Evolutionary conservation across 2,797 vertebrate species (phyloP).

Genomic region (Knipowitschia caucasica): DNA sequence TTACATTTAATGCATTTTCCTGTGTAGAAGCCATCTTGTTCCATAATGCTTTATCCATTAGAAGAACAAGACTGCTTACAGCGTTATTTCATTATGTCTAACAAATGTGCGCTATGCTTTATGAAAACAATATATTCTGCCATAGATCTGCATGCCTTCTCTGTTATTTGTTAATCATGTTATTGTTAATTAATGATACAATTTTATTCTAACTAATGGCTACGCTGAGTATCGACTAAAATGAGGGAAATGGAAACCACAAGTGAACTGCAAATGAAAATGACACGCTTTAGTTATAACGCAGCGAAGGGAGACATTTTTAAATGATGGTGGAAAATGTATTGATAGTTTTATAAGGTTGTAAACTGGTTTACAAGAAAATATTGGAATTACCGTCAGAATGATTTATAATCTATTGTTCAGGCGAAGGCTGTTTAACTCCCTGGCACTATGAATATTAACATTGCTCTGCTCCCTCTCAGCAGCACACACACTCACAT

Average conservation of each 20-base stretch:
- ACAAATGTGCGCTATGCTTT: constrained; percentile 52
- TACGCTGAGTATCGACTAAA: constrained; percentile 47
- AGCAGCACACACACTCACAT: constrained; percentile 25
- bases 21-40: constrained; percentile 60
- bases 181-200: constrained; percentile 61
- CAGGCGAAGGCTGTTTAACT: constrained; percentile 62
- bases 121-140: constrained; percentile 62
- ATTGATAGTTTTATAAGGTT: constrained; percentile 67
- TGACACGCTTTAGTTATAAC: constrained; percentile 45
- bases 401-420: constrained; percentile 73
- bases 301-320: constrained; percentile 41
- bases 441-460: constrained; percentile 64
- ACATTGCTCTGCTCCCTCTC: constrained; percentile 35
- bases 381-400: constrained; percentile 69
- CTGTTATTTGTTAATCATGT: constrained; percentile 54
- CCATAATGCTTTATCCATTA: constrained; percentile 56
- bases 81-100: constrained; percentile 57
- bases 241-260: constrained; percentile 38
- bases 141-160: constrained; percentile 40
- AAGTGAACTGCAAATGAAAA: constrained; percentile 22
- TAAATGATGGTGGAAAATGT: constrained; percentile 60
- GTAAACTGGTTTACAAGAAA: constrained; percentile 72
- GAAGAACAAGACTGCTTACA: constrained; percentile 49
- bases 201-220: constrained; percentile 51
- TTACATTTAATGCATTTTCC: constrained; percentile 59